A percentile compares a stretch with the other conserved stretches of the same genome.
These are phyloP conservation scores for Sebastes dallii DNA, from an alignment of 2,797 vertebrate species.

Conservation along the genomic window DNA sequence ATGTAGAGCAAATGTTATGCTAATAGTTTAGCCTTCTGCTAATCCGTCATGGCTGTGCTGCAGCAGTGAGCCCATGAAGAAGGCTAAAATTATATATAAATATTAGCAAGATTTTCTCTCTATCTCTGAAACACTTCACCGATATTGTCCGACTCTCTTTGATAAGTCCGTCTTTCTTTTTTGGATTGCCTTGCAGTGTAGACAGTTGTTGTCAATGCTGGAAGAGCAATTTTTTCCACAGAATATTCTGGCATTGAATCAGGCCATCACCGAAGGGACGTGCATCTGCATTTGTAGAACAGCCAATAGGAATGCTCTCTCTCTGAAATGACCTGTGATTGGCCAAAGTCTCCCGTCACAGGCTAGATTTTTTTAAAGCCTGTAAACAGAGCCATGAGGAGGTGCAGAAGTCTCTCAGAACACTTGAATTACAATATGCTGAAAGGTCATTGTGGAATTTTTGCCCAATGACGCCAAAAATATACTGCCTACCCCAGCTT, in stretches of 20 bases:
- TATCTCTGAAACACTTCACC: not conserved
- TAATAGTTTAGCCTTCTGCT: too few relatives aligned
- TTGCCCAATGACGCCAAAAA: not conserved
- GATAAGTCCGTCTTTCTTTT: not conserved
- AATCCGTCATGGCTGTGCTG: too few relatives aligned
- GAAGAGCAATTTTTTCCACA: not conserved
- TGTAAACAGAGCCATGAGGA: not conserved
- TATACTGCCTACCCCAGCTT: not conserved
- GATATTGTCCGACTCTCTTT: not conserved
- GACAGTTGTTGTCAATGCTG: not conserved
- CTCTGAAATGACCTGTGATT: not conserved
- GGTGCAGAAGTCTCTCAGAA: not conserved
- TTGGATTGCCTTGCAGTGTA: not conserved
- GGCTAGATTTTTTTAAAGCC: not conserved
- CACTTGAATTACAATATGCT: not conserved
- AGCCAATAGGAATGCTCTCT: not conserved
- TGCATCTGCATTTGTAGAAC: not conserved
- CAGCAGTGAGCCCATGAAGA: too few relatives aligned
- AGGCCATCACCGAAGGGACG: too few relatives aligned
- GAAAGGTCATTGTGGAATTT: not conserved
- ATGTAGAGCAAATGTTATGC: too few relatives aligned
- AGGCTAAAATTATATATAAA: too few relatives aligned
- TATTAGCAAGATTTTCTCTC: not conserved
- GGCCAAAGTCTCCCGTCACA: not conserved
- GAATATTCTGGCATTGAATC: too few relatives aligned